phyloP scores from a whole-genome alignment of 2,797 vertebrate species.

The Pampus argenteus region DNA sequence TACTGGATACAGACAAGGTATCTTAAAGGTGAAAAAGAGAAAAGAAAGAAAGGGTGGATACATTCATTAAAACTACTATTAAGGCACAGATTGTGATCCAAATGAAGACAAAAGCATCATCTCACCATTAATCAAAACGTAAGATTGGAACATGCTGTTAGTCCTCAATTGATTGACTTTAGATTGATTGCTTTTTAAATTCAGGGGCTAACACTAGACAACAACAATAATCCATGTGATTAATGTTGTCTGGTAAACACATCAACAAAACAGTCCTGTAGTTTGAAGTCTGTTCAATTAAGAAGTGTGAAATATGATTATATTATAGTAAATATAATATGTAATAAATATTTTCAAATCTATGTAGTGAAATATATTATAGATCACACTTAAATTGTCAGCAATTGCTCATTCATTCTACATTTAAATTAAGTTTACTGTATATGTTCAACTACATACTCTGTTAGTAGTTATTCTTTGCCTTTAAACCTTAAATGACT shows the following conservation, averaged over 20 bases:
- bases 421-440: background rate
- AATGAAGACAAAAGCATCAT: background rate
- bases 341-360: too few relatives aligned
- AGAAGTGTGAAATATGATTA: conserved; percentile 3
- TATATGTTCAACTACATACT: background rate
- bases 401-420: background rate
- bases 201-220: background rate
- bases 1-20: conserved; percentile 94
- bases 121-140: background rate
- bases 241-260: background rate
- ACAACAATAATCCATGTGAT: conserved; percentile 24
- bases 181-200: conserved; percentile 11
- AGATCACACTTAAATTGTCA: background rate
- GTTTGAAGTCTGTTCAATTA: background rate
- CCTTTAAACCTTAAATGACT: background rate
- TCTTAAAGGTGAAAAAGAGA: conserved; percentile 77
- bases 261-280: background rate
- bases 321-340: too few relatives aligned
- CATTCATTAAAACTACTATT: background rate
- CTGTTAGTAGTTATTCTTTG: background rate
- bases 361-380: background rate
- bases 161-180: background rate
- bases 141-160: background rate
- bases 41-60: background rate
- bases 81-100: background rate